Evolutionary conservation across 2,797 vertebrate species (phyloP), one percentile per base, ranked within the genome.

Genomic region (Gymnothorax reevesii): DNA sequence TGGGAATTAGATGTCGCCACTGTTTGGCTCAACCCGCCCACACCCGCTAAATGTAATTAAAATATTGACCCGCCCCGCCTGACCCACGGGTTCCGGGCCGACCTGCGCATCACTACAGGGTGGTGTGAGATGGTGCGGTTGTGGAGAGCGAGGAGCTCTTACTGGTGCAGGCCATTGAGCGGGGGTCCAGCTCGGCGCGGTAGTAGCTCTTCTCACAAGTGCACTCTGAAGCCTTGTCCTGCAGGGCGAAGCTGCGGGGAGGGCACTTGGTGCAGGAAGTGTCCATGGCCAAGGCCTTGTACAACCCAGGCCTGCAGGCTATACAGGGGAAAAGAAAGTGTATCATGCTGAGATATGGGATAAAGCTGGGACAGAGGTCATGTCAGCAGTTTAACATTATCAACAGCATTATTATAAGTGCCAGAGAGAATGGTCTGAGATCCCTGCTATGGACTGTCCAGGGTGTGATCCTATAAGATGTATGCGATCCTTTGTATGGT

Each of bases 201-300:
- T 97, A 90, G 93, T 93, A 97, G 49, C 95, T 94, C 88, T 93
- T 95, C 89, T 97, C 96, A 15, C 97, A 97, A 3, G 92, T 84
- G 59, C 97, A 97, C 90, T 97, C 96, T 0, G 92, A 87, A 5
- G 96, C 95, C 59, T 94, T 94, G 87, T 96, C 95, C 89, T 94
- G 95, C 8, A 93, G 92, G n/a, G 97, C 95, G 77, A 92, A 95
- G 92, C 97, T 97, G 92, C 96, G 95, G 2, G 95, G 95, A 57
- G 97, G 97, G 84, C 97, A 97, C 90, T 96, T 96, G 89, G 93
- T 94, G 92, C 97, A 97, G 94, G 95, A 96, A 83, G 95, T 94
- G n/a, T 97, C 96, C 7, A 94, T 95, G 88, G 96, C 94, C 2
- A 94, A 95, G 69, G 96, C 95, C 91, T 96, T 97, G 93, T 96